Base-by-base conservation (phyloP, 2,888 invertebrate species). In the Xylophagus ater region DNA sequence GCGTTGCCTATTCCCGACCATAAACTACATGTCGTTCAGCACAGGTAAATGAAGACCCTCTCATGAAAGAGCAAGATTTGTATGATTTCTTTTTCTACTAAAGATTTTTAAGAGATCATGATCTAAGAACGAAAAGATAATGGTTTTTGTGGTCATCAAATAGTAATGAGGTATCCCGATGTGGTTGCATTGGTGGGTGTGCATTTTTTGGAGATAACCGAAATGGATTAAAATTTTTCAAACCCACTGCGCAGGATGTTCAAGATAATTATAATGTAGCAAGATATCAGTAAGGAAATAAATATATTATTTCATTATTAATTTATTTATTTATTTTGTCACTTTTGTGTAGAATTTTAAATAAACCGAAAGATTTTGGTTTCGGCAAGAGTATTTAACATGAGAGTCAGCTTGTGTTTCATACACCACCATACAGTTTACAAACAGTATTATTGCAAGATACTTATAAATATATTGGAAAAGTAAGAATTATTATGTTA, bases 141-240 rank as follows among this genome's bases (percentile, higher is more conserved):
- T 93, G 92, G 89, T 97, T 98, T 58, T 65, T 98, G 18, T 97
- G 96, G 96, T 79, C 85, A 0, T 21, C 38, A 19, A 37, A 29
- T 21, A 79, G 81, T 49, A 56, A 57, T 14, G 72, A 74, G 3
- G 77, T 78, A 49, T 68, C 75, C 0, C 85, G 83, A 50, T 98
- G 97, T 59, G 97, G 96, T 1, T 98, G 97, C 60, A 82, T 85
- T 20, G 97, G 97, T 3, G 94, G 94, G 1, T 94, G 93, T 57
- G 72, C 73, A 9, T 98, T 98, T 68, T 97, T 97, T 58, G 97
- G 94, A 3, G 79, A 76, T 38, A 94, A 94, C 62, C 75, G 78
- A 54, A 92, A 93, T 59, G 96, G 94, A 0, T 68, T 76, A 9
- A 77, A 78, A 48, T 93, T 94, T 65, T 86, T 96, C 49, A 85